phyloP scores from a whole-genome alignment of 2,797 vertebrate genomes.

The Sebastes matsubarae region DNA sequence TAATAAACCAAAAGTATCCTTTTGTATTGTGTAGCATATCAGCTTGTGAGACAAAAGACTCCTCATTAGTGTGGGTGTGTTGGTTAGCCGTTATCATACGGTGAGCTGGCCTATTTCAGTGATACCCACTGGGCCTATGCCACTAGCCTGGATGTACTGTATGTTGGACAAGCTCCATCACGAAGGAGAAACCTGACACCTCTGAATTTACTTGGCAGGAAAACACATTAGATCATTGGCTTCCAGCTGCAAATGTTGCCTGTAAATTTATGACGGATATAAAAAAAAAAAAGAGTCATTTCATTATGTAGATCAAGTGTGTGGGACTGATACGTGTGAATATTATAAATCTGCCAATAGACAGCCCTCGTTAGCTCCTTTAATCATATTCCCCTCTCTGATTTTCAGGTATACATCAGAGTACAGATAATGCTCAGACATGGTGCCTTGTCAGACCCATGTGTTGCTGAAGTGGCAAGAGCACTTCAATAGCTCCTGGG shows the following conservation, averaged over 20 bases:
- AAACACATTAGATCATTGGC: slow-evolving; percentile 6
- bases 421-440: slow-evolving; percentile 83
- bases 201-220: slow-evolving; percentile 40
- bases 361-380: not conserved
- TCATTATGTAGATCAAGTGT: slow-evolving; percentile 24
- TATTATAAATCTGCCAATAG: not conserved
- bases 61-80: slow-evolving; percentile 34
- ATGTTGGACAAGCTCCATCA: slow-evolving; percentile 39
- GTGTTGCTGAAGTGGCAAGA: slow-evolving; percentile 89
- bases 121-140: slow-evolving; percentile 49
- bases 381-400: not conserved
- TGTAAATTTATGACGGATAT: not conserved
- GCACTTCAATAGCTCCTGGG: slow-evolving; percentile 88
- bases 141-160: slow-evolving; percentile 43
- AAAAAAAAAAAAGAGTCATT: not conserved
- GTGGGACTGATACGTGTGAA: not conserved
- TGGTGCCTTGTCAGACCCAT: slow-evolving; percentile 87
- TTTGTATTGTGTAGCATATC: not conserved
- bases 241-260: slow-evolving; percentile 30
- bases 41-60: slow-evolving; percentile 18
- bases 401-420: slow-evolving; percentile 62
- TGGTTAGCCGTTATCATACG: slow-evolving; percentile 32
- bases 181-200: slow-evolving; percentile 51
- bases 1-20: not conserved
- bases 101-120: slow-evolving; percentile 56